Conservation (phyloP, 2,797 vertebrate species). For the Fistularia tabacaria region DNA sequence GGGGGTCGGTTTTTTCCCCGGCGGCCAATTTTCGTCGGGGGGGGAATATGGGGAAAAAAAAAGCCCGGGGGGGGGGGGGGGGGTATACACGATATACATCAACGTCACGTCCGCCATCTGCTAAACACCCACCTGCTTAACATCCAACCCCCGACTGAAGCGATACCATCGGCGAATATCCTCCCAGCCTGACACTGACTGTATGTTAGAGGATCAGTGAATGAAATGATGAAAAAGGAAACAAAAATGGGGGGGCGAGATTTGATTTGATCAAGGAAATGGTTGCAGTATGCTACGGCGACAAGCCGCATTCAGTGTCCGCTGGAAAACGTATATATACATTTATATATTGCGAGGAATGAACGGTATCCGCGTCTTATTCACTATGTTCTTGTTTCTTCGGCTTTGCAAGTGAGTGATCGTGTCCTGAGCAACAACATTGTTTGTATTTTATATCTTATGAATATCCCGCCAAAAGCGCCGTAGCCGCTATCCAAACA, state of each 20-base stretch:
- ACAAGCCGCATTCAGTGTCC: constrained; percentile 17
- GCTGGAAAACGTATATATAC: too few species aligned
- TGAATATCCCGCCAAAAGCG: background rate
- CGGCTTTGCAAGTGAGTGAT: constrained; percentile 55
- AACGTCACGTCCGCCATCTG: constrained; percentile 36
- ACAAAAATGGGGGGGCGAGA: background rate
- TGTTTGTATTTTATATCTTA: constrained; percentile 41
- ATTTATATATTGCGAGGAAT: too few species aligned
- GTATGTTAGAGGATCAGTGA: constrained; percentile 15
- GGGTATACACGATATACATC: constrained; percentile 6
- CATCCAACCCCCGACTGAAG: constrained; percentile 18
- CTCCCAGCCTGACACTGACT: constrained; percentile 28
- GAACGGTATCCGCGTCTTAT: too few species aligned
- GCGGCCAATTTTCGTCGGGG: constrained; percentile 85
- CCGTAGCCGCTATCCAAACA: background rate
- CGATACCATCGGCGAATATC: constrained; percentile 29
- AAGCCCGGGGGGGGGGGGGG: background rate
- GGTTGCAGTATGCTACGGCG: constrained; percentile 7
- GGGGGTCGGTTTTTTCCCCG: constrained; percentile 88
- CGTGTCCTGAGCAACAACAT: constrained; percentile 42
- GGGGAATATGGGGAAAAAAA: background rate
- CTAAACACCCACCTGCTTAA: constrained; percentile 22
- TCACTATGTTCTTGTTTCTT: constrained; percentile 28
- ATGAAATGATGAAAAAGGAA: background rate
- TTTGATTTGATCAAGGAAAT: constrained; percentile 13